phyloP scores from a whole-genome alignment of 2,113 vertebrate genomes.

The Andinoacara biseriatus region DNA sequence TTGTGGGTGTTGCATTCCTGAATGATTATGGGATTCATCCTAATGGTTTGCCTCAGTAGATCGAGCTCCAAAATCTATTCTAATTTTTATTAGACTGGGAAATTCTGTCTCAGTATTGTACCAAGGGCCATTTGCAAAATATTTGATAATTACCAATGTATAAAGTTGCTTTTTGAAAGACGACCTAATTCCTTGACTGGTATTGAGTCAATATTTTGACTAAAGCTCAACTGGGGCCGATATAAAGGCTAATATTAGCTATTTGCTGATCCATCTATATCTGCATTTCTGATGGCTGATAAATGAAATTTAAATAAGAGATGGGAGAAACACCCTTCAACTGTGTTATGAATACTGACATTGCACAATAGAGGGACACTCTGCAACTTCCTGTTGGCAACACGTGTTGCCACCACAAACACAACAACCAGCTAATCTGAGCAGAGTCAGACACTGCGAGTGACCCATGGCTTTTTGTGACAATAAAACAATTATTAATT shows the following conservation, averaged over 20 bases:
- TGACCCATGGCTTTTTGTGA: not conserved
- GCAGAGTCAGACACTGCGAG: not conserved
- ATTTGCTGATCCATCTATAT: not conserved
- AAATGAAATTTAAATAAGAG: not conserved
- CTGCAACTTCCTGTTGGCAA: not conserved
- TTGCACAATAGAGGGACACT: not conserved
- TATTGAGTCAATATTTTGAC: not conserved
- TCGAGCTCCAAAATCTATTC: slow-evolving; percentile 5
- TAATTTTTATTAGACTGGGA: slow-evolving; percentile 20
- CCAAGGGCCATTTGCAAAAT: not conserved
- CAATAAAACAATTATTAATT: not conserved
- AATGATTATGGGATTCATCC: slow-evolving; percentile 7
- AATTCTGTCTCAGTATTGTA: slow-evolving; percentile 1
- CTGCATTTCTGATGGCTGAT: too few relatives aligned
- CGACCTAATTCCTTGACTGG: not conserved
- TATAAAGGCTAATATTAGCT: not conserved
- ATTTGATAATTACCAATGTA: not conserved
- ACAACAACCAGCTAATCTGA: too few relatives aligned
- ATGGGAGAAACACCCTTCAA: not conserved
- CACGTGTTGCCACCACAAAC: not conserved
- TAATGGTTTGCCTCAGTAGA: not conserved
- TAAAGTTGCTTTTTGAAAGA: not conserved
- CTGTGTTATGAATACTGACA: not conserved
- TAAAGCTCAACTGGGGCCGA: not conserved
- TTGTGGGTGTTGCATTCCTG: not conserved